phyloP scores from a whole-genome alignment of 2,797 vertebrate genomes.

The Hybognathus amarus region DNA sequence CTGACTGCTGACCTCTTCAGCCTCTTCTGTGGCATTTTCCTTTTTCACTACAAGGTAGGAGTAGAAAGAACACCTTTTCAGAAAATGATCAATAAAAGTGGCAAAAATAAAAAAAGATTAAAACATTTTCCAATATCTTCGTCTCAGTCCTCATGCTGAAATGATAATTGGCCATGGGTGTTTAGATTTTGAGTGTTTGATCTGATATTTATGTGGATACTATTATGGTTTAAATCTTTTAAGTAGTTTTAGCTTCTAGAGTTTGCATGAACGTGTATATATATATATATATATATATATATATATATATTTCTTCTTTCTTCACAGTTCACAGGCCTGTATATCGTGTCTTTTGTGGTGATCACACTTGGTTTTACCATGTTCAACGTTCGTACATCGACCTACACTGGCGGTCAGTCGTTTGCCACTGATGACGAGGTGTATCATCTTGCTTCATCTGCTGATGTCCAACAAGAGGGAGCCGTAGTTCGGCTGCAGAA shows the following conservation, averaged over 20 bases:
- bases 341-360: conserved; percentile 88
- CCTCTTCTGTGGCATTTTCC: conserved; percentile 91
- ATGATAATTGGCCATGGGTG: background rate
- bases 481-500: conserved; percentile 14
- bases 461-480: background rate
- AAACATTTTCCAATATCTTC: background rate
- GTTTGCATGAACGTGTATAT: background rate
- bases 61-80: conserved; percentile 42
- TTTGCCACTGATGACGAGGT: conserved; percentile 36
- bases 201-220: background rate
- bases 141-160: background rate
- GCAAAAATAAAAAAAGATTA: background rate
- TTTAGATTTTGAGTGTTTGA: background rate
- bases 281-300: no score
- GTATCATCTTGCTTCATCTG: conserved; percentile 17
- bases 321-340: conserved; percentile 89
- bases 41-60: conserved; percentile 88
- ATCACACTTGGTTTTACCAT: conserved; percentile 89
- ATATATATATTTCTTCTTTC: background rate
- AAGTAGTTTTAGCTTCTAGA: background rate
- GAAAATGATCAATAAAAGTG: background rate
- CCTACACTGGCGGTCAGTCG: conserved; percentile 59
- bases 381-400: conserved; percentile 87
- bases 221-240: background rate
- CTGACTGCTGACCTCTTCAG: conserved; percentile 97